Conservation (phyloP, 2,888 invertebrate genomes). For the Pseudococcus longispinus region DNA sequence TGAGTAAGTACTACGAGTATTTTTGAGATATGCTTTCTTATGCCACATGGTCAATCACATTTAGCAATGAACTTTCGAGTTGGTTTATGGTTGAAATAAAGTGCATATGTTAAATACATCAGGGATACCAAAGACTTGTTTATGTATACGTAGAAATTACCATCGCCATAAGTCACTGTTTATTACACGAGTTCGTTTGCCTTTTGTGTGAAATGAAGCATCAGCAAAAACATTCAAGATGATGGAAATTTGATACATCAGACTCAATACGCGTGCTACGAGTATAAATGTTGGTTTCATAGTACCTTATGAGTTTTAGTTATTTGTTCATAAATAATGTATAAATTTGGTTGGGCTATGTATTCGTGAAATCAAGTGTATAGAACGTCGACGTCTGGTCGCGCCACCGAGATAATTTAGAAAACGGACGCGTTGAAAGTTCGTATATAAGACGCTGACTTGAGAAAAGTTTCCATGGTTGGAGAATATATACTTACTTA, state of each 20-base stretch:
- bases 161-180: not conserved
- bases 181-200: constrained; percentile 2
- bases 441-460: too few species aligned
- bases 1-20: too few species aligned
- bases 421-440: constrained; percentile 33
- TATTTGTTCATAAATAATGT: constrained; percentile 10
- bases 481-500: not conserved
- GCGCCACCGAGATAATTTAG: constrained; percentile 18
- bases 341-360: not conserved
- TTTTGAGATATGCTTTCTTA: not conserved
- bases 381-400: not conserved
- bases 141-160: not conserved
- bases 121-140: not conserved
- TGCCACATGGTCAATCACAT: not conserved
- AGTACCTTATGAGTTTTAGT: not conserved
- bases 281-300: not conserved
- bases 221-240: not conserved
- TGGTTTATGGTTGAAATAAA: not conserved
- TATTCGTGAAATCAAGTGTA: constrained; percentile 11
- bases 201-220: not conserved
- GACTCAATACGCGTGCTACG: not conserved
- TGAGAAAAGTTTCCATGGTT: not conserved
- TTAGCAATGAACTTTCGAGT: not conserved
- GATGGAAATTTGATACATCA: not conserved
- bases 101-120: not conserved